Percentiles rank a stretch among this genome's conserved stretches.
Conservation (phyloP, 2,888 invertebrate species). For the Caenorhabditis uteleia region DNA sequence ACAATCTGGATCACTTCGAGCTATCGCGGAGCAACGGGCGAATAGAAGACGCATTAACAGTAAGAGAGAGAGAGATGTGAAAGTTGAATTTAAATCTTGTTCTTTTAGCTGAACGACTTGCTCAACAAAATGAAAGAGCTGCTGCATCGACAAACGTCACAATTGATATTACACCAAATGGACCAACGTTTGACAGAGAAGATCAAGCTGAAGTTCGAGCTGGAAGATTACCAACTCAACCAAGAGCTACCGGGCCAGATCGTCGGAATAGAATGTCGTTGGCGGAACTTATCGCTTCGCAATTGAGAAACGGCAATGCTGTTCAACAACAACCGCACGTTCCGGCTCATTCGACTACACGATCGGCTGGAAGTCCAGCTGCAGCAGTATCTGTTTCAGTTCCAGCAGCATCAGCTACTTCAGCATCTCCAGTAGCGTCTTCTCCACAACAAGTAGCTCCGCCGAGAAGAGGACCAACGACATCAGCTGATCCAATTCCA, state of each 20-base stretch:
- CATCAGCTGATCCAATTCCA: not conserved
- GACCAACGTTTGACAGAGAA: constrained; percentile 17
- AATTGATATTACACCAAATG: not conserved
- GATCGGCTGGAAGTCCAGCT: not conserved
- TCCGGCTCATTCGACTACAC: not conserved
- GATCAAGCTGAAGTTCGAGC: constrained; percentile 18
- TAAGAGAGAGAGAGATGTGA: no score
- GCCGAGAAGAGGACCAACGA: not conserved
- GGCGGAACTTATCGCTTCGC: no score
- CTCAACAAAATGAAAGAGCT: constrained; percentile 1
- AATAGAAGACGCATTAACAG: not conserved
- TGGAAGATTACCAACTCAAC: constrained; percentile 12
- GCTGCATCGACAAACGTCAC: not conserved
- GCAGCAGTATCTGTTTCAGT: no score
- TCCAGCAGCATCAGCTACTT: constrained; percentile 1
- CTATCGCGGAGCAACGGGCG: constrained; percentile 5
- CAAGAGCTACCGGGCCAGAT: no score
- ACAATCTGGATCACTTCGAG: constrained; percentile 19
- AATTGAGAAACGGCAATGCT: no score
- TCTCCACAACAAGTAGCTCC: not conserved
- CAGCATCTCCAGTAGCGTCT: constrained; percentile 1
- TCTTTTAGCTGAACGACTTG: not conserved
- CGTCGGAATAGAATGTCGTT: no score
- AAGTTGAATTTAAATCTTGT: no score
- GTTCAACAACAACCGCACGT: not conserved